Conservation (phyloP, 2,797 vertebrate species). For the Falco biarmicus region DNA sequence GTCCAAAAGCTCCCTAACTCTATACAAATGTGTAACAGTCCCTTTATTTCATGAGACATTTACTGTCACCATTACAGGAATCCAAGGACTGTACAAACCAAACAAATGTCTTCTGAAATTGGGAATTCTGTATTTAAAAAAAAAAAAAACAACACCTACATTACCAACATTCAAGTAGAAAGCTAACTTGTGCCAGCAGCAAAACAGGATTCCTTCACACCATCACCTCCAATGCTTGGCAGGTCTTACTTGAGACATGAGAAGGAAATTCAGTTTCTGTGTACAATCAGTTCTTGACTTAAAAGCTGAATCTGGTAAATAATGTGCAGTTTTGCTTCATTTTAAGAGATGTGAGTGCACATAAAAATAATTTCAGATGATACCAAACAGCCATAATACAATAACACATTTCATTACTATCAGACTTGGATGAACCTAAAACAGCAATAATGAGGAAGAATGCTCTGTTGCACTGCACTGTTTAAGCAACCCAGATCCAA, state of each 20-base stretch:
- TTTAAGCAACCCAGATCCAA: not conserved
- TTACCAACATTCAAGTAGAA: not conserved
- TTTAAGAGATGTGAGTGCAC: not conserved
- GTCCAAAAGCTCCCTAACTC: not conserved
- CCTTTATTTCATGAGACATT: not conserved
- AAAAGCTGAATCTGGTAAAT: not conserved
- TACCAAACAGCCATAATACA: not conserved
- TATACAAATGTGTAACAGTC: not conserved
- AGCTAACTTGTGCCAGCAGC: not conserved
- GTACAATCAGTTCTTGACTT: not conserved
- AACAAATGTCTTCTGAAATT: not conserved
- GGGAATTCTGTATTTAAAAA: not conserved
- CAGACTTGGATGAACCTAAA: not conserved
- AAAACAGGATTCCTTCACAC: not conserved
- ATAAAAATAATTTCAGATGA: not conserved
- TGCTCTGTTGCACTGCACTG: rapidly evolving
- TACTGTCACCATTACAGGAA: not conserved
- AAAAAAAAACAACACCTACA: too few species aligned
- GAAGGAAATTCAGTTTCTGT: not conserved
- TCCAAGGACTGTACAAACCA: not conserved
- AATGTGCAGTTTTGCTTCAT: not conserved
- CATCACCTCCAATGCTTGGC: not conserved
- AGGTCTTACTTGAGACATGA: not conserved
- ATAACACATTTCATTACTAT: not conserved
- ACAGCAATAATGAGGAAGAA: not conserved